Conservation (phyloP, 2,113 vertebrate genomes). For the Ellobius talpinus region DNA sequence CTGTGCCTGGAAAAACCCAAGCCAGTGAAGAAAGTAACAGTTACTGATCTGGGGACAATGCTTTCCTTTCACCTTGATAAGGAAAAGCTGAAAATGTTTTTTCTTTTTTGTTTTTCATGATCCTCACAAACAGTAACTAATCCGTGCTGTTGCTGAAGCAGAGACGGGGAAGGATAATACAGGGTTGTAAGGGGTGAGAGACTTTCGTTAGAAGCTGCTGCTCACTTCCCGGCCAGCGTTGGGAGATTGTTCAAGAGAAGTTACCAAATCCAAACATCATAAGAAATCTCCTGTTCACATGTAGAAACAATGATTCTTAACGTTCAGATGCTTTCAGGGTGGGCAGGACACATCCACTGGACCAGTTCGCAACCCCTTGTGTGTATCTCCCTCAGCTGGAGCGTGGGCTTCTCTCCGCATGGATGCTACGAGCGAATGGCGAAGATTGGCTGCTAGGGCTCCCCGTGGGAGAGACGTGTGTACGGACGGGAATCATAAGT, state of each 20-base stretch:
- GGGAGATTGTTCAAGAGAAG: not conserved
- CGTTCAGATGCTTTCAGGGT: not conserved
- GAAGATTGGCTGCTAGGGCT: not conserved
- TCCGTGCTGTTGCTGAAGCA: not conserved
- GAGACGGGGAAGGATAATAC: not conserved
- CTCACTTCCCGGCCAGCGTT: not conserved
- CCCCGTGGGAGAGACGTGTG: not conserved
- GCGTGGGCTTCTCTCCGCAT: not conserved
- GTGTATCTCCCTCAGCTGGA: not conserved
- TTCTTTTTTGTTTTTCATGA: not conserved
- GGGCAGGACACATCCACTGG: not conserved
- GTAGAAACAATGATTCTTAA: not conserved
- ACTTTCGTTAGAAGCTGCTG: not conserved
- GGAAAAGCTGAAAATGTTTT: not conserved
- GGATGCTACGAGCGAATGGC: not conserved
- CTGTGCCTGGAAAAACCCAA: not conserved
- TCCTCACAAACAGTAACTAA: not conserved
- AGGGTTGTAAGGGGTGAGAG: not conserved
- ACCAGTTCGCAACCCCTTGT: not conserved
- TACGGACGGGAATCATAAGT: not conserved
- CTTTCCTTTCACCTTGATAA: not conserved
- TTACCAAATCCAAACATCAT: not conserved
- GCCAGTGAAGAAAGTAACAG: not conserved
- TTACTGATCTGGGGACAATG: not conserved
- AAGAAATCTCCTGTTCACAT: constrained; percentile 8